Evolutionary conservation across 1,140 invertebrate species (phyloP).

Genomic region (Stegodyphus dumicola): DNA sequence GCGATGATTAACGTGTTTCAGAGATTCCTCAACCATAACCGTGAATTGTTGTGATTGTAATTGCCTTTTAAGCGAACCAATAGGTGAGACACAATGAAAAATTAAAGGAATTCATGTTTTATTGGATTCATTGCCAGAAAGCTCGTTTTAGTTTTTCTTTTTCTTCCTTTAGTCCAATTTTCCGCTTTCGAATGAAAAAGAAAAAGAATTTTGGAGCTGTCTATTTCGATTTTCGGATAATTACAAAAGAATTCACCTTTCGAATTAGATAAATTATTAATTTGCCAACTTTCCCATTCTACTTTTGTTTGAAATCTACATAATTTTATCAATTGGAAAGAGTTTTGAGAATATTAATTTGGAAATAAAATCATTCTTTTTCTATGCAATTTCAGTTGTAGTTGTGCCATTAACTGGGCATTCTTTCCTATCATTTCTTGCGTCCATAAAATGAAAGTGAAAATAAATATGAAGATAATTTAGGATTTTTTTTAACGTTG

Average conservation of each 20-base stretch:
- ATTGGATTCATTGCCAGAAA: not conserved
- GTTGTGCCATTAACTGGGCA: too few species aligned
- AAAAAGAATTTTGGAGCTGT: not conserved
- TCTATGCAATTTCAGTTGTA: too few species aligned
- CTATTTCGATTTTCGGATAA: not conserved
- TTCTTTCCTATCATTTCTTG: too few species aligned
- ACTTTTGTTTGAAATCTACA: too few species aligned
- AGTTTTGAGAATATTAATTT: too few species aligned
- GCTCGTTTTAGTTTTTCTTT: not conserved
- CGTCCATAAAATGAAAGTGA: too few species aligned
- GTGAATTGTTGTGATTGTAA: constrained; percentile 21
- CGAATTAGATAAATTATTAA: not conserved
- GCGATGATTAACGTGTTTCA: constrained; percentile 36
- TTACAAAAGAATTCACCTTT: not conserved
- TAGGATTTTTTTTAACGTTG: too few species aligned
- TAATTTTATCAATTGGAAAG: too few species aligned
- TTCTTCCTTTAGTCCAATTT: not conserved
- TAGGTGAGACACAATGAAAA: not conserved
- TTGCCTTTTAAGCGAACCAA: not conserved
- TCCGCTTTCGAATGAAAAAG: not conserved
- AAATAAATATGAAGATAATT: too few species aligned
- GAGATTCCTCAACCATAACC: constrained; percentile 10
- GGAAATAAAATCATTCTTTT: too few species aligned
- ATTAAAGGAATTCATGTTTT: not conserved
- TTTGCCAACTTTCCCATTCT: not conserved